Percentiles rank a stretch among this genome's conserved stretches.
Evolutionary conservation across 2,797 vertebrate genomes (phyloP).

Genomic region (Nothura maculosa): DNA sequence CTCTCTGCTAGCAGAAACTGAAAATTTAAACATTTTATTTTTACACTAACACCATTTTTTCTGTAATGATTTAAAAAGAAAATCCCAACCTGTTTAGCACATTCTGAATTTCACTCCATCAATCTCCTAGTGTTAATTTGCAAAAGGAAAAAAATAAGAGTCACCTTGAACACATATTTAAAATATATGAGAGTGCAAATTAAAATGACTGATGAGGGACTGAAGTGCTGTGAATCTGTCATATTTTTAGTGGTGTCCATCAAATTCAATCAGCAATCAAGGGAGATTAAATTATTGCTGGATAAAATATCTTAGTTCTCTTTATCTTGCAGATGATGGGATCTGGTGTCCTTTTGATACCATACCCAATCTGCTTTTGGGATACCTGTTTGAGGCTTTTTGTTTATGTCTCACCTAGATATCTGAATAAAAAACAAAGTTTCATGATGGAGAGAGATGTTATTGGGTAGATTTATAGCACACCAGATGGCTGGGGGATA

Average conservation of each 20-base stretch:
- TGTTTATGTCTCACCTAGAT: slow-evolving; percentile 23
- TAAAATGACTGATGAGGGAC: slow-evolving; percentile 29
- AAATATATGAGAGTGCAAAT: slow-evolving; percentile 3
- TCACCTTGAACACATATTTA: slow-evolving; percentile 35
- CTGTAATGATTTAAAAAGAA: neutral
- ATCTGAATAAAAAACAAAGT: slow-evolving; percentile 59
- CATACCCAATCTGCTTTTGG: neutral
- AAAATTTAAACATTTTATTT: neutral
- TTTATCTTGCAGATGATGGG: neutral
- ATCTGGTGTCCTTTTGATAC: neutral
- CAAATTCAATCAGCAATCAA: slow-evolving; percentile 19
- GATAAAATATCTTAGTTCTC: neutral
- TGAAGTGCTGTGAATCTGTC: neutral
- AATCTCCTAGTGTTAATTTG: neutral
- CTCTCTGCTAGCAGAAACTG: neutral
- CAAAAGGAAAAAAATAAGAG: neutral
- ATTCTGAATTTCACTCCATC: neutral
- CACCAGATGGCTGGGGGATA: slow-evolving; percentile 54
- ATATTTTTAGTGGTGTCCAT: neutral
- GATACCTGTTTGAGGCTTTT: slow-evolving; percentile 31
- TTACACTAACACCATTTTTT: neutral
- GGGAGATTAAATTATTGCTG: neutral
- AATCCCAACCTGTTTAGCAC: neutral
- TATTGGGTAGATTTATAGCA: slow-evolving; percentile 49
- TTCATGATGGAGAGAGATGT: slow-evolving; percentile 31